Evolutionary conservation across 2,888 invertebrate species (phyloP).

Genomic region (Rhodophaea formosa): DNA sequence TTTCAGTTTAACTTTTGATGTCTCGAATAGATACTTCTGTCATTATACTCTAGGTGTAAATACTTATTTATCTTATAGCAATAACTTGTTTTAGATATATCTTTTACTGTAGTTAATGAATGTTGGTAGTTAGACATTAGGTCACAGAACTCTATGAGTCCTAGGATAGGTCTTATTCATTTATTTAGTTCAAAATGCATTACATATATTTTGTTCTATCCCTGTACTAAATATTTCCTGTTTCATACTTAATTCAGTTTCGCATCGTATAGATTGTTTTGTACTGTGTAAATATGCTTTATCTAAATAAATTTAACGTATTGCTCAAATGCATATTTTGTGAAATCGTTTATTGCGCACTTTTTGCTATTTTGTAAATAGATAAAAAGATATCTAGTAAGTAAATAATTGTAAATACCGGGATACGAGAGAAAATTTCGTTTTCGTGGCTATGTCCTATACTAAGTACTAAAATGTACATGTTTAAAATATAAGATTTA

Average conservation of each 20-base stretch:
- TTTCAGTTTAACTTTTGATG: slow-evolving; percentile 60
- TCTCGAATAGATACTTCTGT: slow-evolving; percentile 39
- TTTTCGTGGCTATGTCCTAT: slow-evolving; percentile 38
- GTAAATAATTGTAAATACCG: slow-evolving; percentile 47
- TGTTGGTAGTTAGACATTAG: slow-evolving; percentile 26
- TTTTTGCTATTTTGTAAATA: slow-evolving; percentile 78
- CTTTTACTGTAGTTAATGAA: slow-evolving; percentile 29
- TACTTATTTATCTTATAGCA: slow-evolving; percentile 61
- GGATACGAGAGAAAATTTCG: slow-evolving; percentile 56
- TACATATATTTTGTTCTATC: slow-evolving; percentile 11
- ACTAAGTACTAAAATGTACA: slow-evolving; percentile 23
- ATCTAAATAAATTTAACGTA: slow-evolving; percentile 76
- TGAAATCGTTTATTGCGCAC: slow-evolving; percentile 79
- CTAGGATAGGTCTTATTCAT: background rate
- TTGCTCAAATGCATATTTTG: slow-evolving; percentile 81
- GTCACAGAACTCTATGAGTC: slow-evolving; percentile 25
- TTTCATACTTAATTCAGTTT: slow-evolving; percentile 16
- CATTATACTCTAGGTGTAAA: slow-evolving; percentile 53
- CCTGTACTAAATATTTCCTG: slow-evolving; percentile 21
- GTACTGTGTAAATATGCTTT: slow-evolving; percentile 61
- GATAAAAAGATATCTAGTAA: slow-evolving; percentile 45
- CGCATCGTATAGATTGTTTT: slow-evolving; percentile 30
- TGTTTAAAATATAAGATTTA: slow-evolving; percentile 52
- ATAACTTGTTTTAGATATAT: slow-evolving; percentile 58
- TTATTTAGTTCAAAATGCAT: slow-evolving; percentile 18